Conservation (phyloP, 2,797 vertebrate genomes). For the Scyliorhinus canicula region DNA sequence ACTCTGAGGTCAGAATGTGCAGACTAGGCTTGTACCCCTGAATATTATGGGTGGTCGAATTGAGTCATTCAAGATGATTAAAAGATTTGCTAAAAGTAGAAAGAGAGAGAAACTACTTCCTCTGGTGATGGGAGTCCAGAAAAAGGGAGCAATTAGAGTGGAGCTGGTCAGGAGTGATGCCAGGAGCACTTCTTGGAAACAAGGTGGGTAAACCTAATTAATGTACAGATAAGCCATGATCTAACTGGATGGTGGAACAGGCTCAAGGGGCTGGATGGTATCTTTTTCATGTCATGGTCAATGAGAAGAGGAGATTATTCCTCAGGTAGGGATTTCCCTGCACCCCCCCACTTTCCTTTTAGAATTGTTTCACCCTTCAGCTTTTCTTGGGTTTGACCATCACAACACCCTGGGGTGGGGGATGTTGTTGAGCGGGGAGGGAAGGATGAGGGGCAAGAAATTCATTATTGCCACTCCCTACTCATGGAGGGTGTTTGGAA, state of each 20-base stretch:
- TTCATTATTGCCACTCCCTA: background rate
- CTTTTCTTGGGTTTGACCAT: background rate
- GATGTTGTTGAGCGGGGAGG: background rate
- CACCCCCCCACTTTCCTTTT: conserved; percentile 37
- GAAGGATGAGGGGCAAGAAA: background rate
- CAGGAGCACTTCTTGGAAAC: background rate
- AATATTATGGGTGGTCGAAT: background rate
- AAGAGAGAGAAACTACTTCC: background rate
- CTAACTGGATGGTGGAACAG: background rate
- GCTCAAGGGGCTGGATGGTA: background rate
- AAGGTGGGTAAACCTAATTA: background rate
- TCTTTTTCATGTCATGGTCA: background rate
- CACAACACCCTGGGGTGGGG: background rate
- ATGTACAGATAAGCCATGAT: background rate
- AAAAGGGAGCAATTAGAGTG: background rate
- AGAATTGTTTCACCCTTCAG: conserved; percentile 44
- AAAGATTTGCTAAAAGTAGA: background rate
- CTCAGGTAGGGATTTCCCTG: background rate
- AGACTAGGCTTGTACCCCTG: background rate
- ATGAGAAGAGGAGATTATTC: background rate
- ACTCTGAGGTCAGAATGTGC: background rate
- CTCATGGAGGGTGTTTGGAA: background rate
- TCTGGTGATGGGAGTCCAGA: no score
- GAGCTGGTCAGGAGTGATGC: background rate
- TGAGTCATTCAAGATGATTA: background rate